phyloP scores from a whole-genome alignment of 2,888 invertebrate genomes.

The Choreutis nemorana region DNA sequence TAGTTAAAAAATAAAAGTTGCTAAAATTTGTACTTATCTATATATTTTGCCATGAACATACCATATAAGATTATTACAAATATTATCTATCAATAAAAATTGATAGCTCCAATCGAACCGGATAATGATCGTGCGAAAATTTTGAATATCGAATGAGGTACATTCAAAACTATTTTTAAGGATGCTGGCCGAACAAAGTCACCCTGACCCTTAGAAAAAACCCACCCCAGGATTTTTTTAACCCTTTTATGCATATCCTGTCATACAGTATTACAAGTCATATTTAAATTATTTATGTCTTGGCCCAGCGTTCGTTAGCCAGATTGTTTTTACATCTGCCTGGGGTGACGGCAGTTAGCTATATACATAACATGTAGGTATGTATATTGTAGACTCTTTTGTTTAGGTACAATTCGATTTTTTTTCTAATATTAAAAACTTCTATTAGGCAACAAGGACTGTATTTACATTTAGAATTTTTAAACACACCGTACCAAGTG shows the following conservation, averaged over 20 bases:
- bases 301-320: slow-evolving; percentile 36
- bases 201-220: slow-evolving; percentile 36
- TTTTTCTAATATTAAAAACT: too few species aligned
- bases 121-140: slow-evolving; percentile 43
- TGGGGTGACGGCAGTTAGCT: too few species aligned
- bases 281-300: slow-evolving; percentile 64
- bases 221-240: slow-evolving; percentile 51
- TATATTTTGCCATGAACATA: too few species aligned
- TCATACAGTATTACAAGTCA: slow-evolving; percentile 61
- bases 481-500: too few species aligned
- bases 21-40: too few species aligned
- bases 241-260: slow-evolving; percentile 64
- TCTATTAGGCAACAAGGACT: too few species aligned
- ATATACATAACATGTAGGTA: slow-evolving; percentile 10
- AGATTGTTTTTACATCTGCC: slow-evolving; percentile 48
- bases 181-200: slow-evolving; percentile 36
- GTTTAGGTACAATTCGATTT: too few species aligned
- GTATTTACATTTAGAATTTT: too few species aligned
- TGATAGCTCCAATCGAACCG: too few species aligned
- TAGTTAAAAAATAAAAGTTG: too few species aligned
- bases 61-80: too few species aligned
- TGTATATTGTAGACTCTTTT: neutral
- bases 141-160: slow-evolving; percentile 46
- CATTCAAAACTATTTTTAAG: slow-evolving; percentile 38
- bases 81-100: too few species aligned